phyloP scores from a whole-genome alignment of 2,888 invertebrate genomes.

The Oeneis ivallda region DNA sequence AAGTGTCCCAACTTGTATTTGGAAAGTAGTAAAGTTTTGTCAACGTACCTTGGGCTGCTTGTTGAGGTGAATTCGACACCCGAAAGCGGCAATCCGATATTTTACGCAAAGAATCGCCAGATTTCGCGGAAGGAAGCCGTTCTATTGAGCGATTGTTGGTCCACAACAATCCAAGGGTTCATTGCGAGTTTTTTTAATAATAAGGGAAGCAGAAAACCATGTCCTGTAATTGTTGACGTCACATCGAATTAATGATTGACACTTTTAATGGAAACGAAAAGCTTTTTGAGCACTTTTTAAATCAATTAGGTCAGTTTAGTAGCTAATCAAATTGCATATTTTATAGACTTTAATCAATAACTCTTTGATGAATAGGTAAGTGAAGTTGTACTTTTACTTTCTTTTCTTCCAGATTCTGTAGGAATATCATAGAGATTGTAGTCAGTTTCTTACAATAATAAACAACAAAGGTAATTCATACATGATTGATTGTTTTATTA shows the following conservation, averaged over 20 bases:
- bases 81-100: constrained; percentile 61
- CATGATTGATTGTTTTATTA: no score
- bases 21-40: constrained; percentile 6
- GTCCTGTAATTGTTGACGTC: constrained; percentile 29
- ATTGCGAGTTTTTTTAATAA: constrained; percentile 43
- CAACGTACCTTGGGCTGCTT: constrained; percentile 25
- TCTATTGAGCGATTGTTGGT: constrained; percentile 33
- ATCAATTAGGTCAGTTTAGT: neutral
- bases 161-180: constrained; percentile 23
- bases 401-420: neutral
- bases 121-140: constrained; percentile 70
- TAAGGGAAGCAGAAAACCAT: constrained; percentile 33
- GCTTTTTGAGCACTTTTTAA: neutral
- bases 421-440: no score
- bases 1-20: neutral
- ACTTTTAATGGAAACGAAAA: neutral
- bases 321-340: neutral
- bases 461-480: no score
- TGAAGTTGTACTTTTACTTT: neutral
- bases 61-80: constrained; percentile 57
- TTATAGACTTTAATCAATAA: neutral
- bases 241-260: constrained; percentile 20
- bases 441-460: no score
- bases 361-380: neutral
- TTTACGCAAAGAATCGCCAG: constrained; percentile 56